phyloP scores from a whole-genome alignment of 2,888 invertebrate species.

The Pyrocoelia pectoralis region DNA sequence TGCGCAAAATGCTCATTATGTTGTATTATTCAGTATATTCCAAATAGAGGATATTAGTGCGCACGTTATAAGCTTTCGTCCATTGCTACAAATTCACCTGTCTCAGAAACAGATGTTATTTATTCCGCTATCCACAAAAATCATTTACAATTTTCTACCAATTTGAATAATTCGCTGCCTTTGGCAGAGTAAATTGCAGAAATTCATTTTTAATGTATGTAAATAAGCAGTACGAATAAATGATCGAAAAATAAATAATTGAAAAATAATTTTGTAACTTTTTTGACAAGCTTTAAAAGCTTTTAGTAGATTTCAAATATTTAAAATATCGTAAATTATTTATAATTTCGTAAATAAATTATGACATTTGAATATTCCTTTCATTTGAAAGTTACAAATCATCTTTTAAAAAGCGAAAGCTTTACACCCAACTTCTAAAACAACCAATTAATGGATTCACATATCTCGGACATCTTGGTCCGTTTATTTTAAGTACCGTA shows the following conservation, averaged over 20 bases:
- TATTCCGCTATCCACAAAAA: slow-evolving; percentile 9
- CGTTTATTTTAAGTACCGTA: slow-evolving; percentile 38
- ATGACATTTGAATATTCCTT: slow-evolving; percentile 8
- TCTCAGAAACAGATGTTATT: slow-evolving; percentile 8
- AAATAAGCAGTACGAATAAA: not conserved
- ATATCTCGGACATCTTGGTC: slow-evolving; percentile 40
- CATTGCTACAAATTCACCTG: slow-evolving; percentile 8
- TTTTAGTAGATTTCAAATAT: slow-evolving; percentile 8
- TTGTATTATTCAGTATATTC: too few relatives aligned
- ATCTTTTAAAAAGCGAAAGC: not conserved
- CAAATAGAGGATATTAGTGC: not conserved
- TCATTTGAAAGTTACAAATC: not conserved
- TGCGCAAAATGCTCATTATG: too few relatives aligned
- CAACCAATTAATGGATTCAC: slow-evolving; percentile 39
- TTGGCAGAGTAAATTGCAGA: slow-evolving; percentile 8
- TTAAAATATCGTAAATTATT: slow-evolving; percentile 1
- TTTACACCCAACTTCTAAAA: not conserved
- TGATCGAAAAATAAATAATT: slow-evolving; percentile 10
- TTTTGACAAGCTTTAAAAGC: slow-evolving; percentile 5
- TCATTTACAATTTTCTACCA: slow-evolving; percentile 13
- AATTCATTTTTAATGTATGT: slow-evolving; percentile 10
- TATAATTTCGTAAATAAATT: not conserved
- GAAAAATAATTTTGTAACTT: slow-evolving; percentile 10
- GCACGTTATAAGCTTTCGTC: slow-evolving; percentile 7
- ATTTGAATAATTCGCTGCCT: slow-evolving; percentile 6